Evolutionary conservation across 2,113 vertebrate genomes (phyloP).

Genomic region (Epinephelus fuscoguttatus): DNA sequence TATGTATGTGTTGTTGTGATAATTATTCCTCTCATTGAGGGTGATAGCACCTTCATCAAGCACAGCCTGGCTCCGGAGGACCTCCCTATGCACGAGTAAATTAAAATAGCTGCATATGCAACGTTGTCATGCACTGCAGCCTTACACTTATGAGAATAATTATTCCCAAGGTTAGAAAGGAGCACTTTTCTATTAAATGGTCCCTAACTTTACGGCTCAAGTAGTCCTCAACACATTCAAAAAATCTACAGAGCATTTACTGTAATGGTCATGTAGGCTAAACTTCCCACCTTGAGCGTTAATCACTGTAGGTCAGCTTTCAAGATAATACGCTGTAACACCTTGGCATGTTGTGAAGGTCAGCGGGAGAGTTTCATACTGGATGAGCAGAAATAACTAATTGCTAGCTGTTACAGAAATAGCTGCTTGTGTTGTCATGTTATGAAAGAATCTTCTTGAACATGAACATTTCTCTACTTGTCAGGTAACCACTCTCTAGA

Average conservation of each 20-base stretch:
- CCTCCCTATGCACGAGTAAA: slow-evolving; percentile 64
- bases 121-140: slow-evolving; percentile 43
- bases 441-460: not conserved
- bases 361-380: not conserved
- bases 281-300: slow-evolving; percentile 16
- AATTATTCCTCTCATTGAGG: slow-evolving; percentile 79
- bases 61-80: slow-evolving; percentile 49
- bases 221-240: slow-evolving; percentile 18
- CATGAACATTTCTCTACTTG: not conserved
- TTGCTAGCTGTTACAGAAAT: not conserved
- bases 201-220: slow-evolving; percentile 47
- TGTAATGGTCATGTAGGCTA: slow-evolving; percentile 27
- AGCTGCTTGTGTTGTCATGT: not conserved
- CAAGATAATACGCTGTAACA: not conserved
- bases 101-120: slow-evolving; percentile 65
- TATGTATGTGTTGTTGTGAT: slow-evolving; percentile 77
- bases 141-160: slow-evolving; percentile 53
- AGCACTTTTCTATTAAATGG: slow-evolving; percentile 57
- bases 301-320: slow-evolving; percentile 7
- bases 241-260: slow-evolving; percentile 37
- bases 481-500: not conserved
- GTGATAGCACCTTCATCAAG: slow-evolving; percentile 80
- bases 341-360: slow-evolving; percentile 22
- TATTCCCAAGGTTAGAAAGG: slow-evolving; percentile 42
- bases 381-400: not conserved